phyloP scores from a whole-genome alignment of 2,888 invertebrate species.

The Lordiphosa fenestrarum region DNA sequence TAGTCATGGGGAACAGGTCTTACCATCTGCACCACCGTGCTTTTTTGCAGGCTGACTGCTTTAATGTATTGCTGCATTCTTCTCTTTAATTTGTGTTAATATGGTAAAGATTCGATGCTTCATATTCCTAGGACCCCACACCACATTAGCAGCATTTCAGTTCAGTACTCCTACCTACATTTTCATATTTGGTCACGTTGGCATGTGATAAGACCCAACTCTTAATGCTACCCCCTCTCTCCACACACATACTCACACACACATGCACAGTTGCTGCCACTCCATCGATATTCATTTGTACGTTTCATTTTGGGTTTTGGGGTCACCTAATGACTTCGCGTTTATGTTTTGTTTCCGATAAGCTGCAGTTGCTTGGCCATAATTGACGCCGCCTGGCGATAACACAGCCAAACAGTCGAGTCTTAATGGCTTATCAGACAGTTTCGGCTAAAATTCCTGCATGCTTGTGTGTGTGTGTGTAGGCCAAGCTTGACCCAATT shows the following conservation, averaged over 20 bases:
- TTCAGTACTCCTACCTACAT: no score
- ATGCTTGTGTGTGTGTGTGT: slow-evolving; percentile 5
- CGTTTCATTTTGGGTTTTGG: slow-evolving; percentile 58
- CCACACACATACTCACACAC: slow-evolving; percentile 3
- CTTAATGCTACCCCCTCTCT: slow-evolving; percentile 11
- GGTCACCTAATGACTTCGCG: slow-evolving; percentile 57
- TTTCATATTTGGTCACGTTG: no score
- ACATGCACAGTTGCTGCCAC: slow-evolving; percentile 7
- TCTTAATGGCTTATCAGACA: slow-evolving; percentile 34
- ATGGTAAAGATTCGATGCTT: no score
- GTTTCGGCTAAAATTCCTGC: slow-evolving; percentile 7
- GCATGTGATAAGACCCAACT: slow-evolving; percentile 3
- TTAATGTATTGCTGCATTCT: no score
- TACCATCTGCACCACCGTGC: no score
- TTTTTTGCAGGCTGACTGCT: no score
- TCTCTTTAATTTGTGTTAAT: no score
- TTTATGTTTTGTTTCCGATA: slow-evolving; percentile 41
- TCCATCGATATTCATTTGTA: slow-evolving; percentile 42
- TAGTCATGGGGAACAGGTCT: no score
- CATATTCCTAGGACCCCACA: no score
- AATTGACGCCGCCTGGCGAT: slow-evolving; percentile 9
- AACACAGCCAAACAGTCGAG: slow-evolving; percentile 12
- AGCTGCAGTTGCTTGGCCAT: slow-evolving; percentile 8
- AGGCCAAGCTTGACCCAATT: slow-evolving; percentile 58
- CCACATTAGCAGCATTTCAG: no score